phyloP scores from a whole-genome alignment of 92 coral and sea anemone genomes.

The Phenganax stokvisi region DNA sequence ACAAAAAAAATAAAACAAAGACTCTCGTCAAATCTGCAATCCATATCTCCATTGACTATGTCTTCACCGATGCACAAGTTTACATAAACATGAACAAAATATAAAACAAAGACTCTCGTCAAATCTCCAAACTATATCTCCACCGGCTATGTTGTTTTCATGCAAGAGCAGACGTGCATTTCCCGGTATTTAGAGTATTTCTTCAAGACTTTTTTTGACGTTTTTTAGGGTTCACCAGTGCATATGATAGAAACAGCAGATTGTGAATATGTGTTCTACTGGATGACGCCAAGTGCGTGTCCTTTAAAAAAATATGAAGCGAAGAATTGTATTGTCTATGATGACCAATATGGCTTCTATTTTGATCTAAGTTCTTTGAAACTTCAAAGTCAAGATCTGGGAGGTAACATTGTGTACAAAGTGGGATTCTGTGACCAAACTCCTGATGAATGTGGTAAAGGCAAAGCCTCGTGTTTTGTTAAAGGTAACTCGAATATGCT shows the following conservation, averaged over 20 bases:
- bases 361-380: conserved; percentile 50
- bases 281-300: conserved; percentile 86
- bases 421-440: conserved; percentile 23
- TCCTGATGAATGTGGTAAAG: neutral
- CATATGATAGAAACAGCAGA: conserved; percentile 56
- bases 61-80: too few species aligned
- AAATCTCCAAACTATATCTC: too few species aligned
- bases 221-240: conserved; percentile 65
- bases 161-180: too few species aligned
- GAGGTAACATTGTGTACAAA: conserved; percentile 34
- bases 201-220: too few species aligned
- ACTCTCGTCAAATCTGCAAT: too few species aligned
- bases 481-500: neutral
- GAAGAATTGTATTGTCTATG: conserved; percentile 53
- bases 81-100: too few species aligned
- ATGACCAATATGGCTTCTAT: conserved; percentile 54
- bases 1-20: too few species aligned
- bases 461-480: conserved; percentile 45
- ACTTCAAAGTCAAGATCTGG: conserved; percentile 19
- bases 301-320: conserved; percentile 51
- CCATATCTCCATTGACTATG: too few species aligned
- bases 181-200: too few species aligned
- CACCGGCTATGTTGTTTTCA: too few species aligned
- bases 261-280: conserved; percentile 69
- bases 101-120: too few species aligned